phyloP scores from a whole-genome alignment of 2,113 vertebrate species.

The Pelusios castaneus region DNA sequence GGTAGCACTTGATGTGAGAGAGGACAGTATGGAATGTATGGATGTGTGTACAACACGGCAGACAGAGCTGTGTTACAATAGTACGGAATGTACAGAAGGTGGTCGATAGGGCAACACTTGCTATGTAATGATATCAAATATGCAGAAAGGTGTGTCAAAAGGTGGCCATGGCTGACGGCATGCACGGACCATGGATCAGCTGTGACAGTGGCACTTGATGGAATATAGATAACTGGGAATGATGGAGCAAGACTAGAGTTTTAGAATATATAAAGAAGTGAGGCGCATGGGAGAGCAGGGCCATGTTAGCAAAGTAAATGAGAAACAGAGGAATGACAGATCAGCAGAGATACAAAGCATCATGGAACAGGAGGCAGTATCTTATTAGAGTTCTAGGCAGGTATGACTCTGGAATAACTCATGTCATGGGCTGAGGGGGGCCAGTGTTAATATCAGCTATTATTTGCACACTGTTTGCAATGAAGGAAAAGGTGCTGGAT shows the following conservation, averaged over 20 bases:
- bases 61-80: background rate
- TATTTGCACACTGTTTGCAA: background rate
- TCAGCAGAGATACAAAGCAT: background rate
- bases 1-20: fast-evolving
- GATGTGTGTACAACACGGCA: background rate
- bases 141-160: background rate
- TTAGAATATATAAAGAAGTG: background rate
- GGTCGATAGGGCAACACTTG: background rate
- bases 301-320: background rate
- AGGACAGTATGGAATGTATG: background rate
- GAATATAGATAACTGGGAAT: background rate
- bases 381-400: background rate
- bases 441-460: background rate
- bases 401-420: background rate
- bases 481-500: background rate
- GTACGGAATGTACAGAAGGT: background rate
- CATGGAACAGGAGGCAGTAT: background rate
- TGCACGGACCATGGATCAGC: background rate
- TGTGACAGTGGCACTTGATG: background rate
- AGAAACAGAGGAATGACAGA: background rate
- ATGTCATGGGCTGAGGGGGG: too few species aligned
- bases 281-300: background rate
- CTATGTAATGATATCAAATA: background rate
- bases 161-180: background rate
- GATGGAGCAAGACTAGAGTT: background rate